Conservation (phyloP, 2,113 vertebrate genomes). For the Salvator merianae region DNA sequence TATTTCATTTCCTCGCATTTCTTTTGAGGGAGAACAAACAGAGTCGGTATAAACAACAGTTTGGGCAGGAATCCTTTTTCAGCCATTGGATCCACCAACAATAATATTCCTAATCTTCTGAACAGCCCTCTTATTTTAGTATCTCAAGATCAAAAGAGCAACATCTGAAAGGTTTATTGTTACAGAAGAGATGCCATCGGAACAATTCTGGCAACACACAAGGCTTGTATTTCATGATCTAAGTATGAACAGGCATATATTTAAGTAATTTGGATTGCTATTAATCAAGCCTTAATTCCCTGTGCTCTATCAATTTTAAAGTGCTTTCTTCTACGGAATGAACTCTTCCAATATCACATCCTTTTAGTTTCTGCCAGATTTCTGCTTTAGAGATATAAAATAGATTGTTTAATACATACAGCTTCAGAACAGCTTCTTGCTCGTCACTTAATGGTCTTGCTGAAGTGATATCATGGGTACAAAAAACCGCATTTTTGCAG, state of each 20-base stretch:
- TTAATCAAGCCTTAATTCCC: neutral
- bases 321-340: accelerated
- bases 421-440: neutral
- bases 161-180: neutral
- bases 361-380: neutral
- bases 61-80: slow-evolving; percentile 29
- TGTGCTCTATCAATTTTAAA: neutral
- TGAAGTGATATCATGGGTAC: neutral
- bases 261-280: neutral
- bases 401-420: neutral
- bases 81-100: slow-evolving; percentile 33
- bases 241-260: neutral
- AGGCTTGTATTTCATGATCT: neutral
- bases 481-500: neutral
- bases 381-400: neutral
- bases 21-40: slow-evolving; percentile 33
- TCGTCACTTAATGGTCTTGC: neutral
- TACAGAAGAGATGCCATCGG: neutral
- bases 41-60: slow-evolving; percentile 31
- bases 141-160: neutral
- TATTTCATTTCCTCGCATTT: slow-evolving; percentile 44
- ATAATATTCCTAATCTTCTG: slow-evolving; percentile 38
- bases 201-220: neutral
- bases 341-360: too few species aligned
- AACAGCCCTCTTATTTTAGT: slow-evolving; percentile 35